A percentile compares a stretch with the other conserved stretches of the same genome.
phyloP scores from a whole-genome alignment of 2,888 invertebrate genomes.

The Cristatella mucedo region DNA sequence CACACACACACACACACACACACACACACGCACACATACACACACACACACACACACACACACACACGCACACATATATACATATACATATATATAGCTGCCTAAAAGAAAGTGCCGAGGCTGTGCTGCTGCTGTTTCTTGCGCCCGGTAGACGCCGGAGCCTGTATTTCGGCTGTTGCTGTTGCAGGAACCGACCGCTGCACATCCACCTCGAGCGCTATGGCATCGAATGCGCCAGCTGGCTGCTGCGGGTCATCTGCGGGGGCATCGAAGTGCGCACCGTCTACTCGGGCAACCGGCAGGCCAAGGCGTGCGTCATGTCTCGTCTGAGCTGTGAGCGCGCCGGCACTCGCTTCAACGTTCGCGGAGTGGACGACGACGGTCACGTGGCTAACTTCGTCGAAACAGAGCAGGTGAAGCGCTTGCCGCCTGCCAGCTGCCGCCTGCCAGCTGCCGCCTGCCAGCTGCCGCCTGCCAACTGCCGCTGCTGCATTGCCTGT shows the following conservation, averaged over 20 bases:
- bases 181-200: slow-evolving; percentile 69
- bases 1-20: no score
- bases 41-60: no score
- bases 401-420: slow-evolving; percentile 82
- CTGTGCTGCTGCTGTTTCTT: no score
- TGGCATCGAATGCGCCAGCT: slow-evolving; percentile 72
- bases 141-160: no score
- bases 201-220: slow-evolving; percentile 79
- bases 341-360: slow-evolving; percentile 93
- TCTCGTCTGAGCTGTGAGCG: slow-evolving; percentile 91
- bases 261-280: slow-evolving; percentile 93
- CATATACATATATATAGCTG: no score
- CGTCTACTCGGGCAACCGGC: slow-evolving; percentile 83
- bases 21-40: no score
- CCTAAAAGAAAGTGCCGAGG: no score
- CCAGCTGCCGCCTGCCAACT: no score
- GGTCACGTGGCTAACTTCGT: slow-evolving; percentile 99
- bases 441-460: no score
- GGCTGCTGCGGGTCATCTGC: slow-evolving; percentile 89
- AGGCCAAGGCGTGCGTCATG: slow-evolving; percentile 77
- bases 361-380: slow-evolving; percentile 94
- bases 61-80: no score
- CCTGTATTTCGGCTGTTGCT: slow-evolving; percentile 15
- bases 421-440: no score
- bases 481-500: no score